These are phyloP conservation scores for Chalcosyrphus nemorum DNA, from an alignment of 2,888 invertebrate genomes.

Conservation along the genomic window DNA sequence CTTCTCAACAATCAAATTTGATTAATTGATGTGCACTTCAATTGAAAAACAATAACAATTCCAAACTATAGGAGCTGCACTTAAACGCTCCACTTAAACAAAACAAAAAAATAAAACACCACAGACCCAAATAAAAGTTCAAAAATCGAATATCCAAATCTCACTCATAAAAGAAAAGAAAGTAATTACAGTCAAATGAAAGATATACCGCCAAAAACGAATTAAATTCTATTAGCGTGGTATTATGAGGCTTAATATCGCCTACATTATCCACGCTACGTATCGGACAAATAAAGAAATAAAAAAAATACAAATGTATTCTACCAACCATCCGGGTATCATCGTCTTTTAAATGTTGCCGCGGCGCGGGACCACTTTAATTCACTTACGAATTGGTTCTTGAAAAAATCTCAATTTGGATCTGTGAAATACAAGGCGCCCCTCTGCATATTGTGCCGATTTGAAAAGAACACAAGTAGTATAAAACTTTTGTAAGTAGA, in stretches of 20 bases:
- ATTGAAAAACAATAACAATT: no score
- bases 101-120: neutral
- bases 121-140: neutral
- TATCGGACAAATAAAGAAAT: neutral
- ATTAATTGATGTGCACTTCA: no score
- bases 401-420: slow-evolving; percentile 32
- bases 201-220: slow-evolving; percentile 45
- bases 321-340: neutral
- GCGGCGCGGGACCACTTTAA: slow-evolving; percentile 32
- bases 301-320: no score
- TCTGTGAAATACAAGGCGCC: slow-evolving; percentile 33
- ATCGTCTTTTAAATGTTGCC: neutral
- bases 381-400: slow-evolving; percentile 28
- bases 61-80: no score
- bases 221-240: slow-evolving; percentile 52
- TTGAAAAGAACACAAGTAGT: slow-evolving; percentile 48
- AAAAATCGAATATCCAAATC: slow-evolving; percentile 6
- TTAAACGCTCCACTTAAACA: neutral
- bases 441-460: slow-evolving; percentile 27
- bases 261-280: slow-evolving; percentile 5
- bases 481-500: neutral
- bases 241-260: slow-evolving; percentile 24
- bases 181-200: slow-evolving; percentile 41
- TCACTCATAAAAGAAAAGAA: slow-evolving; percentile 14
- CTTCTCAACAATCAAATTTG: no score